Conservation (phyloP, 2,113 vertebrate genomes). For the Crotalus horridus region DNA sequence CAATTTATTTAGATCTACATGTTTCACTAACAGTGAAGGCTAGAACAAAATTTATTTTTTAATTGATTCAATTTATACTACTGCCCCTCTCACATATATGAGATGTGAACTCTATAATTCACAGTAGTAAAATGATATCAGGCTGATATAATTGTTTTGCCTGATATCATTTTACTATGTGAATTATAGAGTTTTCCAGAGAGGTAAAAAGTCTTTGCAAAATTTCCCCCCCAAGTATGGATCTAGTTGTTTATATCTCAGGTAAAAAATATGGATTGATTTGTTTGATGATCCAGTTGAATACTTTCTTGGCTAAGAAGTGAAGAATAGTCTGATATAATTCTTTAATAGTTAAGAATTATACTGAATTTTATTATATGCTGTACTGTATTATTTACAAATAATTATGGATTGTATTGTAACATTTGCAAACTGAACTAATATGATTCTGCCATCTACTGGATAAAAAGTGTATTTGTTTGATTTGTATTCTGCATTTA, state of each 20-base stretch:
- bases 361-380: neutral
- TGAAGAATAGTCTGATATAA: neutral
- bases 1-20: neutral
- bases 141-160: neutral
- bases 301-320: neutral
- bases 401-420: neutral
- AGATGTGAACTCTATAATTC: neutral
- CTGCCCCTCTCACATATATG: neutral
- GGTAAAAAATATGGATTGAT: neutral
- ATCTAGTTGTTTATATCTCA: neutral
- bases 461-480: constrained; percentile 11
- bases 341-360: neutral
- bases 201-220: neutral
- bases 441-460: constrained; percentile 43
- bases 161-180: neutral
- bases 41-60: too few species aligned
- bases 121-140: too few species aligned
- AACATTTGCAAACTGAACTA: neutral
- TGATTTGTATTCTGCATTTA: neutral
- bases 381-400: neutral
- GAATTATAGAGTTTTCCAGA: neutral
- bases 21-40: too few species aligned
- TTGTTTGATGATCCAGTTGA: neutral
- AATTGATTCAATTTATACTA: neutral
- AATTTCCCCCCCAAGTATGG: neutral